Evolutionary conservation across 1,140 invertebrate genomes (phyloP), one percentile per base, ranked within the genome.

Genomic region (Caenorhabditis brenneri): DNA sequence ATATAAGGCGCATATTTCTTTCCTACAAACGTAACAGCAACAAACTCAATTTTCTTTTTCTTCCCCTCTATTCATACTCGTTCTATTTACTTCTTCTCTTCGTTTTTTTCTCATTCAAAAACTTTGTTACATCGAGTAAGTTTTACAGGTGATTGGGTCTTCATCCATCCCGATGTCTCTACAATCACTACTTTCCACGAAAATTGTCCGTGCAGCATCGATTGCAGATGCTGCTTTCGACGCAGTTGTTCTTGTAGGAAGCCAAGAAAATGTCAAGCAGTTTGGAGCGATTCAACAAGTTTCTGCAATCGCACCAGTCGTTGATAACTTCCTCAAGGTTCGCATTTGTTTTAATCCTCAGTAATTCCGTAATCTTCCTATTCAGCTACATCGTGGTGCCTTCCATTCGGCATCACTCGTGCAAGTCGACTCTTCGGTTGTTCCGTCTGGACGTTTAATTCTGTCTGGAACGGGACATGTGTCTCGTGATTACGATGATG

Each of bases 401-500:
- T 55, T 69, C 10, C 29, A 65, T 22, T 36, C 51, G 3, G 29
- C 82, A 12, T 74, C 60, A 9, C 36, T 86, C 42, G 55, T 86
- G 16, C 55, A 58, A 29, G 69, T 86, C 53, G 65, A 79, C 83
- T 55, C 65, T 16, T 36, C 60, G 12, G 49, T 86, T 51, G 84
- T 86, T 53, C 84, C 85, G 5, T 80, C 78, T 36, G 80, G 93
- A 69, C 91, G 94, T 82, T 88, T 95, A 65, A 93, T 96, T 48
- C 93, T 94, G 88, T 93, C 94, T 33, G 94, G 95, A 0, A 95
- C 94, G 51, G 95, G 94, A n/a, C 93, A 93, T 22, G 92, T 95
- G 12, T 93, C 94, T 81, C 92, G 93, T 12, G 94, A 95, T 91
- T 95, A 95, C 90, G 94, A 96, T 91, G 95, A 96, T 91, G 94